Conservation (phyloP, 2,113 vertebrate species). For the Lethenteron camtschaticum region DNA sequence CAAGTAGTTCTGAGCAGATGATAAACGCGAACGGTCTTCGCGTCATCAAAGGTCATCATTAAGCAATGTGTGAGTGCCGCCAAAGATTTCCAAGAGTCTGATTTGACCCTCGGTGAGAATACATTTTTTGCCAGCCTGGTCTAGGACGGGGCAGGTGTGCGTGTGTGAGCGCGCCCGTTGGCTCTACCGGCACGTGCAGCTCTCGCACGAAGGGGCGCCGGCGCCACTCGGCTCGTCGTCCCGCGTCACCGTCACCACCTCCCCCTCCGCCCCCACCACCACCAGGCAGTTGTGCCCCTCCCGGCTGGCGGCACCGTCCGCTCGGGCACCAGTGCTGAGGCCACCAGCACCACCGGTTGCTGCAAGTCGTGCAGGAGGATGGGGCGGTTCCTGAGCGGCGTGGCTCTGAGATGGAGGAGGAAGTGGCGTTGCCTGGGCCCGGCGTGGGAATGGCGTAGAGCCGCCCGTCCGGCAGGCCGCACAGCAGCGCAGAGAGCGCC, state of each 20-base stretch:
- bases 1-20: not conserved
- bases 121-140: not conserved
- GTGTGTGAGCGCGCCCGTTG: not conserved
- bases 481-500: conserved; percentile 1
- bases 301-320: not conserved
- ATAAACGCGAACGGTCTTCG: not conserved
- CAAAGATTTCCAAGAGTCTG: not conserved
- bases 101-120: not conserved
- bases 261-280: conserved; percentile 1
- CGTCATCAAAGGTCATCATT: not conserved
- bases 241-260: not conserved
- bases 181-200: not conserved
- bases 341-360: not conserved
- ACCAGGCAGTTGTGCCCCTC: conserved; percentile 1
- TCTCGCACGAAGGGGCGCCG: not conserved
- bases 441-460: not conserved
- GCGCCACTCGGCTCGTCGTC: not conserved
- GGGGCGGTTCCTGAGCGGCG: not conserved
- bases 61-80: not conserved
- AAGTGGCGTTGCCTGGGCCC: not conserved
- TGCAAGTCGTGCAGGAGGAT: not conserved
- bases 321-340: not conserved
- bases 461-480: conserved; percentile 1
- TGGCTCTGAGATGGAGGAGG: not conserved
- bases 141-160: not conserved